These are phyloP conservation scores for Oophaga sylvatica DNA, from an alignment of 2,797 vertebrate genomes.

Conservation along the genomic window DNA sequence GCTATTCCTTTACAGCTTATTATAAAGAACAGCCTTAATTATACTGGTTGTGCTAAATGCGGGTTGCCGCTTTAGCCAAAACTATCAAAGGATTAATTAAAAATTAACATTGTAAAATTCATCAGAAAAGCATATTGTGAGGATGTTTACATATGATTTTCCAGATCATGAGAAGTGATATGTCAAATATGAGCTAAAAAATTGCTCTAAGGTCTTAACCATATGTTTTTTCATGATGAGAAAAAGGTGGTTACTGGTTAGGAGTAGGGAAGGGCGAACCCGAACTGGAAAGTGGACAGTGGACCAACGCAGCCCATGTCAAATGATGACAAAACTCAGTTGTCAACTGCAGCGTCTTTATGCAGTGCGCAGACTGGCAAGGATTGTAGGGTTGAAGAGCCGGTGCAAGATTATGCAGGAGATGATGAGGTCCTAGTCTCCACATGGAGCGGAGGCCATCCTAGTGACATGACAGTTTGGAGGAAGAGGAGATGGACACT, in stretches of 20 bases:
- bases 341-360: no score
- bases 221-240: background rate
- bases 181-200: background rate
- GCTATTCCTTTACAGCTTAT: constrained; percentile 12
- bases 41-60: background rate
- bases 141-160: background rate
- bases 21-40: background rate
- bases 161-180: background rate
- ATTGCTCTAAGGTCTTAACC: background rate
- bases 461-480: no score
- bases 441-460: no score
- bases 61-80: background rate
- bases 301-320: no score
- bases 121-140: background rate
- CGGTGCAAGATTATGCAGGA: no score
- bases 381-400: no score
- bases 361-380: no score
- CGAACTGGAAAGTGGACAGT: no score
- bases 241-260: background rate
- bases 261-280: background rate
- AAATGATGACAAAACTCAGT: no score
- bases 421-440: no score
- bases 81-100: constrained; percentile 15
- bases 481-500: no score
- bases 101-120: constrained; percentile 16